Evolutionary conservation across 2,113 vertebrate genomes (phyloP), one percentile per base, ranked within the genome.

Genomic region (Dicaeum eximium): DNA sequence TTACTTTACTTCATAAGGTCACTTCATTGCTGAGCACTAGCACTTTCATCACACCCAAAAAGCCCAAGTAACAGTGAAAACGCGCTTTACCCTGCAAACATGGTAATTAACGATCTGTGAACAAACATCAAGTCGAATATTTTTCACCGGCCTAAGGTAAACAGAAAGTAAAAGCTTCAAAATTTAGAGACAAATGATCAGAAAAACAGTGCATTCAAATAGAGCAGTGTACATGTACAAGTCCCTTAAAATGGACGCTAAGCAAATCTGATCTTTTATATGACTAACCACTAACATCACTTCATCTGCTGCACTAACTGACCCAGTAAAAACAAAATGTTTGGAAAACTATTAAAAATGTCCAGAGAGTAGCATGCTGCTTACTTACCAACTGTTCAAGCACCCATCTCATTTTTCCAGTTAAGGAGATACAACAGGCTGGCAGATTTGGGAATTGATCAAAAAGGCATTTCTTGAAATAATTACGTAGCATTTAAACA

Each of bases 331-430:
- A 96, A 72, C 87, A 96, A 95, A 97, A 97, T 91, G 97, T 96
- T 97, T 88, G 47, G 89, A 93, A 93, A 97, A 98, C 86, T 97
- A 96, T 96, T 95, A 92, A 93, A 97, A 97, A 97, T 92, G 95
- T 96, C 96, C 97, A 97, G 94, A 97, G 95, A 98, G 96, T 81
- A 97, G 97, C 96, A 98, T 96, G 96, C 95, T 97, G 97, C 97
- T 98, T 98, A 98, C 98, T 98, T 98, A 98, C 98, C 98, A 98
- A 97, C 92, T 97, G 97, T 89, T 97, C 98, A 97, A 97, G 97
- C 98, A 98, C 98, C 94, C 97, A 97, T 96, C 97, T 98, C 98
- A 98, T 98, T 98, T 98, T 97, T 94, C 98, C 98, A 98, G 97
- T 97, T 98, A 98, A 96, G 97, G 97, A 96, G 98, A 98, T 93